Base-by-base conservation (phyloP, 2,797 vertebrate species). In the Pangasius krempfi region DNA sequence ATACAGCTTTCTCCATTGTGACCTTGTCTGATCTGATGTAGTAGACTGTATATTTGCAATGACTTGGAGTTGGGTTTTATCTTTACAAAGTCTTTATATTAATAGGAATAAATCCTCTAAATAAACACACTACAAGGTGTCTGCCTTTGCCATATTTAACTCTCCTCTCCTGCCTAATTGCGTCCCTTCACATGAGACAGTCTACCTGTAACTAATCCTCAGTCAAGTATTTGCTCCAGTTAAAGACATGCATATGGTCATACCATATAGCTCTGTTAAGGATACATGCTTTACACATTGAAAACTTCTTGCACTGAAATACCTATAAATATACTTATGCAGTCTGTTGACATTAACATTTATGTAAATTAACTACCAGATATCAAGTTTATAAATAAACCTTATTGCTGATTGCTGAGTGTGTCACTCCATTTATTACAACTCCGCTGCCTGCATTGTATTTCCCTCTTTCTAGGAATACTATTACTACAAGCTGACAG, bases 11-110 rank as follows among this genome's bases (percentile, higher is more conserved):
- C 22, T 76, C 50, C 85, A 60, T 54, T 85, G 70, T 91, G 92
- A 91, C 91, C 90, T 92, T 91, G 90, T 54, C 62, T 86, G 75
- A 75, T 87, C 37, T 87, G 58, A 52, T 68, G 52, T 47, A 84
- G 52, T 66, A 75, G 30, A 84, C 62, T 79, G 37, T 62, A 54
- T 40, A 47, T 62, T 84, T 68, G 18, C 40, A 52, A 22, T 52
- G 9, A 66, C 52, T 70, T 52, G 9, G 33, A 14, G 9, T 84
- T 84, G 44, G n/a, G 13, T 25, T 14, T 22, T 33, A 52, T 68
- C 22, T 50, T 68, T 1, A 82, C 47, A n/a, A 79, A 50, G 13
- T 54, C 14, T 9, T 58, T 44, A 40, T 33, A 52, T 50, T 84
- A 4, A 50, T 84, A 33, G 8, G 9, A 66, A 30, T 50, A 83